Evolutionary conservation across 2,888 invertebrate species (phyloP).

Genomic region (Andrena marginata): DNA sequence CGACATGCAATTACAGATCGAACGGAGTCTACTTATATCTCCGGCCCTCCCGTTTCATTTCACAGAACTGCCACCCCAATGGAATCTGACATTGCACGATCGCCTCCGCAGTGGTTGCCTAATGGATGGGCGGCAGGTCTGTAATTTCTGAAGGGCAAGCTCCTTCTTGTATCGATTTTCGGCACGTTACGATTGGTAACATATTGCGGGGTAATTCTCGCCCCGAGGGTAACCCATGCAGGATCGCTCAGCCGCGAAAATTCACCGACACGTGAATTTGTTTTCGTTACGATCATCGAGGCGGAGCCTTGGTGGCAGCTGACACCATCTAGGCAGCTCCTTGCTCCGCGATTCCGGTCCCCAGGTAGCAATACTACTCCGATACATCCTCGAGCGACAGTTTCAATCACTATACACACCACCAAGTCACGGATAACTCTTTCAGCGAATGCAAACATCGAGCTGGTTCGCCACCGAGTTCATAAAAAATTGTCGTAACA

Average conservation of each 20-base stretch:
- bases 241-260: constrained; percentile 76
- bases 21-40: too few species aligned
- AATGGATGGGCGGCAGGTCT: constrained; percentile 29
- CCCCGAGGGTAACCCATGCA: constrained; percentile 72
- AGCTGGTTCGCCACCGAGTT: too few species aligned
- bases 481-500: too few species aligned
- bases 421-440: too few species aligned
- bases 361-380: neutral
- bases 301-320: constrained; percentile 53
- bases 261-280: constrained; percentile 81
- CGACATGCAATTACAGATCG: too few species aligned
- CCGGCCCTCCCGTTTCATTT: too few species aligned
- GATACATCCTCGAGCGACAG: neutral
- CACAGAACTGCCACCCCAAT: constrained; percentile 2
- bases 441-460: too few species aligned
- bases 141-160: constrained; percentile 44
- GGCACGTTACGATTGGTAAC: constrained; percentile 79
- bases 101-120: constrained; percentile 1
- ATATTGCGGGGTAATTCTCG: constrained; percentile 81
- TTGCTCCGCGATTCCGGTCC: constrained; percentile 20
- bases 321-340: constrained; percentile 32
- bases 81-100: constrained; percentile 19
- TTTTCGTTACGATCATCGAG: constrained; percentile 57
- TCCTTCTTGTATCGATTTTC: constrained; percentile 73
- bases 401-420: too few species aligned